Evolutionary conservation across 2,888 invertebrate species (phyloP).

Genomic region (Colostygia pectinataria): DNA sequence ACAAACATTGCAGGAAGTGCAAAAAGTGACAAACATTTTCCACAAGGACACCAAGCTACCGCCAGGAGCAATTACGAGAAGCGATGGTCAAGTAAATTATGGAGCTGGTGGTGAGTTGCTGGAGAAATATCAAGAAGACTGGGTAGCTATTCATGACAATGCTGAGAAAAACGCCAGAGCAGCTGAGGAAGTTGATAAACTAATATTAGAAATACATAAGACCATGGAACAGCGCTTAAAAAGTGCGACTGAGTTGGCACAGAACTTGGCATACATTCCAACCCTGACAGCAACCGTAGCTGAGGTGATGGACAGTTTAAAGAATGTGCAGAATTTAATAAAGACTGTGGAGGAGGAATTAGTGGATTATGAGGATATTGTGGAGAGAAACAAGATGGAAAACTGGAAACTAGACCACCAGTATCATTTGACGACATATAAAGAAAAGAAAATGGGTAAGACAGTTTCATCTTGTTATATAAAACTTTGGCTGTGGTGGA

Average conservation of each 20-base stretch:
- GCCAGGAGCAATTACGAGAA: conserved; percentile 40
- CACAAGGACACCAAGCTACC: conserved; percentile 63
- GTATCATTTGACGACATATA: conserved; percentile 87
- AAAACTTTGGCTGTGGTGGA: no score
- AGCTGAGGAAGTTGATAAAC: conserved; percentile 79
- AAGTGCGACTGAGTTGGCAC: conserved; percentile 63
- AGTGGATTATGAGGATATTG: conserved; percentile 85
- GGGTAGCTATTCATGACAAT: conserved; percentile 87
- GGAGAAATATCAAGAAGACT: conserved; percentile 87
- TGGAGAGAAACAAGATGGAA: conserved; percentile 87
- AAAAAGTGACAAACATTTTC: conserved; percentile 70
- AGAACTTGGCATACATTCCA: conserved; percentile 64
- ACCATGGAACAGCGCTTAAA: conserved; percentile 56
- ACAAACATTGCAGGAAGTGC: conserved; percentile 73
- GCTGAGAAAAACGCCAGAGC: conserved; percentile 87
- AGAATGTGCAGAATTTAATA: conserved; percentile 81
- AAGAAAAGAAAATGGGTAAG: conserved; percentile 87
- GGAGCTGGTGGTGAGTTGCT: conserved; percentile 87
- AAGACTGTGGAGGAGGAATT: conserved; percentile 86
- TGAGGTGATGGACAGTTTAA: conserved; percentile 77
- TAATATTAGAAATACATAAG: conserved; percentile 64
- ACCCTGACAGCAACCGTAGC: conserved; percentile 70
- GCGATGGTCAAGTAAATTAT: conserved; percentile 68
- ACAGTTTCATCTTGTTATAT: no score
- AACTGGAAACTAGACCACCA: conserved; percentile 88